Conservation (phyloP, 1,140 invertebrate species). For the Aethina tumida region DNA sequence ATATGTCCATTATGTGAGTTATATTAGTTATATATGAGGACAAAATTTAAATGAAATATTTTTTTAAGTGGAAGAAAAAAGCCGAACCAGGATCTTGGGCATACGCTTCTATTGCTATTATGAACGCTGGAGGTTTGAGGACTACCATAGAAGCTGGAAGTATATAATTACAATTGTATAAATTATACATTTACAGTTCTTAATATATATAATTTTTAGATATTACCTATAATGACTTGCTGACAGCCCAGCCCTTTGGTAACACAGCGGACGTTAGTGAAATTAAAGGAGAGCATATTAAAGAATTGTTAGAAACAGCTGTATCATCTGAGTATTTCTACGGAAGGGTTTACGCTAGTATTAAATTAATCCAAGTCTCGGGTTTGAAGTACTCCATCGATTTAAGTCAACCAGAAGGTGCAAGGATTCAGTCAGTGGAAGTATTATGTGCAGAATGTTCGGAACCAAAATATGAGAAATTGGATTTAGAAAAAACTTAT, state of each 20-base stretch:
- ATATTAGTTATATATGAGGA: background rate
- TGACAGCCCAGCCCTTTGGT: slow-evolving; percentile 43
- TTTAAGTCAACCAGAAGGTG: slow-evolving; percentile 41
- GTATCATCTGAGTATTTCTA: slow-evolving; percentile 26
- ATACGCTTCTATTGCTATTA: slow-evolving; percentile 56
- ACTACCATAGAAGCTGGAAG: slow-evolving; percentile 43
- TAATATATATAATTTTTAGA: no score
- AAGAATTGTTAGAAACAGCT: slow-evolving; percentile 39
- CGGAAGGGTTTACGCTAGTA: slow-evolving; percentile 35
- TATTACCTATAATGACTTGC: slow-evolving; percentile 43
- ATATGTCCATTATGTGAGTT: slow-evolving; percentile 48
- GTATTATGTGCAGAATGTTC: slow-evolving; percentile 54
- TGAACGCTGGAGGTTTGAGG: slow-evolving; percentile 62
- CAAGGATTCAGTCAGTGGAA: slow-evolving; percentile 45
- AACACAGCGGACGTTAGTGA: slow-evolving; percentile 45
- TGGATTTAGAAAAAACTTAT: slow-evolving; percentile 45
- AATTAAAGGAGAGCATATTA: slow-evolving; percentile 40
- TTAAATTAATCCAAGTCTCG: slow-evolving; percentile 38
- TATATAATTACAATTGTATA: slow-evolving; percentile 31
- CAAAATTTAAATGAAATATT: no score
- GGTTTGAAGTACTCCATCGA: slow-evolving; percentile 42
- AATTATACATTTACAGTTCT: no score
- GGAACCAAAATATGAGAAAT: slow-evolving; percentile 48
- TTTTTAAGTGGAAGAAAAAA: no score
- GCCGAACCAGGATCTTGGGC: slow-evolving; percentile 46